Evolutionary conservation across 2,113 vertebrate genomes (phyloP).

Genomic region (Anseranas semipalmata): DNA sequence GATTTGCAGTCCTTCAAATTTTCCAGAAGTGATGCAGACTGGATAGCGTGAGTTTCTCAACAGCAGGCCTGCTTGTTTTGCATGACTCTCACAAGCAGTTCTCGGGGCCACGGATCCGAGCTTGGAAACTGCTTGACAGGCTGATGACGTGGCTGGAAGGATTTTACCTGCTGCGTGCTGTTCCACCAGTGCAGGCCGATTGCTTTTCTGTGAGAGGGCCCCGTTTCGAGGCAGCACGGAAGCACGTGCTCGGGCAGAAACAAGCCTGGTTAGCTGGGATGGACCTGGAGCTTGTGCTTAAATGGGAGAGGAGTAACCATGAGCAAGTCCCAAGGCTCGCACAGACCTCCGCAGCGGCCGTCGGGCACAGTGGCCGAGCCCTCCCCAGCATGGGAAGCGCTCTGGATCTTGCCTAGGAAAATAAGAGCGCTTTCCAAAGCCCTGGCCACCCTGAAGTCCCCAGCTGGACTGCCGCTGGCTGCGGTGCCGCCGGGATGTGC

Average conservation of each 20-base stretch:
- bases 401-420: neutral
- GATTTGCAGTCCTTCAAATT: neutral
- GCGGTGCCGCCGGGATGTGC: rapidly evolving
- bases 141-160: neutral
- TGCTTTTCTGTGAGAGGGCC: neutral
- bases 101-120: neutral
- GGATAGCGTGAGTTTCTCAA: rapidly evolving
- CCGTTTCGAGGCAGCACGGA: neutral
- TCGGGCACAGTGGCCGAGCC: neutral
- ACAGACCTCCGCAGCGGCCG: neutral
- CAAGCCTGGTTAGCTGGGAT: neutral
- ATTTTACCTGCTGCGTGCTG: neutral
- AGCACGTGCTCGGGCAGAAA: neutral
- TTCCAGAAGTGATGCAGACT: neutral
- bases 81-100: neutral
- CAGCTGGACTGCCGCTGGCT: neutral
- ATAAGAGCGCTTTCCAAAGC: neutral
- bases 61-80: neutral
- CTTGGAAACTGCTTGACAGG: neutral
- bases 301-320: neutral
- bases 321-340: neutral
- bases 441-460: neutral
- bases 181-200: neutral
- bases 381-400: neutral
- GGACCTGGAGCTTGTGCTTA: neutral